A percentile compares a stretch with the other conserved stretches of the same genome.
Conservation (phyloP, 92 coral and sea anemone genomes). For the Isaurus tuberculatus region DNA sequence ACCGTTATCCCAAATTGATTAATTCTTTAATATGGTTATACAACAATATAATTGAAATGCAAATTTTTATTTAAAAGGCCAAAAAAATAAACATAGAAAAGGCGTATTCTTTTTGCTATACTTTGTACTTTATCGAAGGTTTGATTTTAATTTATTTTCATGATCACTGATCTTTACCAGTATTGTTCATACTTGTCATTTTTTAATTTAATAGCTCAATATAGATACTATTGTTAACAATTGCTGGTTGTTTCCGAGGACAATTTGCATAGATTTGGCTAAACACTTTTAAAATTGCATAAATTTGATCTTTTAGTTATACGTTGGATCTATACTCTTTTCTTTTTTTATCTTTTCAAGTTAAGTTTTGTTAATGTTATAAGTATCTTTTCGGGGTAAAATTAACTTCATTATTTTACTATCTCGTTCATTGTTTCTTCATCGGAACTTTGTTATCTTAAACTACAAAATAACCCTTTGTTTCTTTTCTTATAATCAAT, state of each 20-base stretch:
- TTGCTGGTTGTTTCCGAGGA: background rate
- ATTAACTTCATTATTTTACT: background rate
- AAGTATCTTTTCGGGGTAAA: background rate
- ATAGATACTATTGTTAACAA: background rate
- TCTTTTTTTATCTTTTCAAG: background rate
- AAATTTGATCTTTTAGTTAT: background rate
- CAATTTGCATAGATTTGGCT: conserved; percentile 3
- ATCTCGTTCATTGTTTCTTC: conserved; percentile 20
- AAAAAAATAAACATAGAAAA: too few species aligned
- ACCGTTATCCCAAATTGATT: too few species aligned
- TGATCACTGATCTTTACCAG: too few species aligned
- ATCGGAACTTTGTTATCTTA: conserved; percentile 1
- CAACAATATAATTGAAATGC: too few species aligned
- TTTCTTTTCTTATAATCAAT: background rate
- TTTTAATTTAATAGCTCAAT: too few species aligned
- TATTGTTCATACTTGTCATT: too few species aligned
- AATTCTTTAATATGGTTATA: too few species aligned
- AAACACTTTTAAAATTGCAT: background rate
- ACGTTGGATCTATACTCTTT: background rate
- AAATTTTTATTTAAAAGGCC: too few species aligned
- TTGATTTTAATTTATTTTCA: too few species aligned
- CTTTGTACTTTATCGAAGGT: too few species aligned
- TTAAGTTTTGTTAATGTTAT: background rate
- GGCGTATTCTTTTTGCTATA: too few species aligned
- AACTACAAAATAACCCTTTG: conserved; percentile 10